Evolutionary conservation across 92 coral and sea anemone genomes (phyloP).

Genomic region (Chrysogorgia sp.): DNA sequence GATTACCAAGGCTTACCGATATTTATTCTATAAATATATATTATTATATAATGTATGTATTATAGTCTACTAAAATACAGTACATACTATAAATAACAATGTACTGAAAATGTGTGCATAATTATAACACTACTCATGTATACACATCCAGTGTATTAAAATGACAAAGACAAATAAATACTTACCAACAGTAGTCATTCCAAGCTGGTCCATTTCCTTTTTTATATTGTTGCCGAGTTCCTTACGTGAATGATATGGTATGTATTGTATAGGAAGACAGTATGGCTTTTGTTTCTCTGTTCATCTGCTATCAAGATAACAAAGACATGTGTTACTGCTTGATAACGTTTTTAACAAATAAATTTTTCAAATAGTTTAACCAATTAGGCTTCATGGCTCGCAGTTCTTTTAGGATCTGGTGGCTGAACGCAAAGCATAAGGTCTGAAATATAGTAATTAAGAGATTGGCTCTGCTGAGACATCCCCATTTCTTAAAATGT

Average conservation of each 20-base stretch:
- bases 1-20: no score
- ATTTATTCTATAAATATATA: no score
- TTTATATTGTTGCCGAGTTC: constrained; percentile 52
- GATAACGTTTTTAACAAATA: constrained; percentile 15
- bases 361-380: background rate
- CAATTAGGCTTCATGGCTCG: background rate
- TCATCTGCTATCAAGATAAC: constrained; percentile 15
- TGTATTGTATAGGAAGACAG: constrained; percentile 22
- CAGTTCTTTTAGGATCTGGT: background rate
- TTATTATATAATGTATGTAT: no score
- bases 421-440: background rate
- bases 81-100: no score
- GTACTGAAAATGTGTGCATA: no score
- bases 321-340: constrained; percentile 24
- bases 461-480: constrained; percentile 58
- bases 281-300: constrained; percentile 3
- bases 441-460: background rate
- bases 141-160: background rate
- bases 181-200: constrained; percentile 2
- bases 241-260: constrained; percentile 25
- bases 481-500: no score
- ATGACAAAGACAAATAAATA: background rate
- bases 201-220: constrained; percentile 1
- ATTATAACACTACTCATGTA: no score
- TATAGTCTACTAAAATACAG: no score